Evolutionary conservation across 2,113 vertebrate species (phyloP), one percentile per base, ranked within the genome.

Genomic region (Verasper variegatus): DNA sequence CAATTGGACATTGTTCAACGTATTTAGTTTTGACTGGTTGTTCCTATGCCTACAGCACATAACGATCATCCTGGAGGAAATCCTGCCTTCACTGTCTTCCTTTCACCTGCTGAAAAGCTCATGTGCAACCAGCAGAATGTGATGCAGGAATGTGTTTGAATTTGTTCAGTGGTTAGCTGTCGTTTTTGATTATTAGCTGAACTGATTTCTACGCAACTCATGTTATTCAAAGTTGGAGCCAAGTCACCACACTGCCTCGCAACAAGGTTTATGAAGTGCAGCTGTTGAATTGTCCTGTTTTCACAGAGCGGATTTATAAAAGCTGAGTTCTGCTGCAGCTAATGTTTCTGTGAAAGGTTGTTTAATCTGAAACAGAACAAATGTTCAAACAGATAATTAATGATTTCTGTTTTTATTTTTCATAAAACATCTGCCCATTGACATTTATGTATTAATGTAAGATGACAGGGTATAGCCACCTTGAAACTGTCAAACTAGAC

Each of bases 21-120:
- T 37, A 42, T 76, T 82, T 82, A 74, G 81, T 80, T 88, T 81
- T 77, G 74, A 77, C 76, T n/a, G 49, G 60, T 58, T 7, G 51
- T 54, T 15, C 47, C 51, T 54, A 10, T n/a, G 51, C 51, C 4
- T 54, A 54, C 8, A 54, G 51, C 20, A n/a, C 20, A 10, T 75
- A 80, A 78, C 77, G 68, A 81, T 68, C 71, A 64, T 71, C 66
- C 77, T 57, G 42, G 13, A 83, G 82, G 79, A 84, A 60, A 77
- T 85, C 74, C 82, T 85, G 77, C 71, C 74, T 72, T 83, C 61
- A 63, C 17, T 5, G 0, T 74, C 68, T 76, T 64, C 37, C 55
- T 68, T 60, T 47, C 11, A 55, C 65, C 52, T 20, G 9, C 23
- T 78, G 56, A 68, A 52, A n/a, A 47, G 15, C 61, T 42, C n/a